phyloP scores from a whole-genome alignment of 2,797 vertebrate species.

The Strix occidentalis region DNA sequence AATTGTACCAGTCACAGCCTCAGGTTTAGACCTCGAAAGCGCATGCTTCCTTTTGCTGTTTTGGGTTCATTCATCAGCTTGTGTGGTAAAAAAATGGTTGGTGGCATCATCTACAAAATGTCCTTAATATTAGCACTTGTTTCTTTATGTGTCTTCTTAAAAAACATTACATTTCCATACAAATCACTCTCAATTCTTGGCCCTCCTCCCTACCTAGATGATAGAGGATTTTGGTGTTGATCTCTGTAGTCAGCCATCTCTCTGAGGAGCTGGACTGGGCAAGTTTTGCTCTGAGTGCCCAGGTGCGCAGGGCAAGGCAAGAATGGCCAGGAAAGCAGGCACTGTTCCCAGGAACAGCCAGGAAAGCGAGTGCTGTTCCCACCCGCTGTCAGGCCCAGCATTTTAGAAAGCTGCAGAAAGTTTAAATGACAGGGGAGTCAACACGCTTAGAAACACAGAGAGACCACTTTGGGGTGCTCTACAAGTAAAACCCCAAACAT shows the following conservation, averaged over 20 bases:
- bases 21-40: background rate
- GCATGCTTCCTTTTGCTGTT: background rate
- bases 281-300: background rate
- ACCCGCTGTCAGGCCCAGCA: background rate
- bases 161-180: background rate
- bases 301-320: background rate
- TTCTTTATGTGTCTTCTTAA: background rate
- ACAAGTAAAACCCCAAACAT: background rate
- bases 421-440: background rate
- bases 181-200: background rate
- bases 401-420: background rate
- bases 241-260: background rate
- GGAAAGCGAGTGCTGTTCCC: background rate
- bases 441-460: background rate
- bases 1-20: background rate
- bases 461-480: background rate
- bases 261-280: background rate
- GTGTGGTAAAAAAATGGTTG: background rate
- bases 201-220: background rate
- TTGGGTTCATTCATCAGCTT: background rate
- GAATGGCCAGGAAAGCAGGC: rapidly evolving
- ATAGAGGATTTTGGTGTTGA: background rate
- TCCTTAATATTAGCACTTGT: background rate
- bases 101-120: background rate
- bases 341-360: background rate